These are phyloP conservation scores for Struthidea cinerea DNA, from an alignment of 2,113 vertebrate species.

Conservation along the genomic window DNA sequence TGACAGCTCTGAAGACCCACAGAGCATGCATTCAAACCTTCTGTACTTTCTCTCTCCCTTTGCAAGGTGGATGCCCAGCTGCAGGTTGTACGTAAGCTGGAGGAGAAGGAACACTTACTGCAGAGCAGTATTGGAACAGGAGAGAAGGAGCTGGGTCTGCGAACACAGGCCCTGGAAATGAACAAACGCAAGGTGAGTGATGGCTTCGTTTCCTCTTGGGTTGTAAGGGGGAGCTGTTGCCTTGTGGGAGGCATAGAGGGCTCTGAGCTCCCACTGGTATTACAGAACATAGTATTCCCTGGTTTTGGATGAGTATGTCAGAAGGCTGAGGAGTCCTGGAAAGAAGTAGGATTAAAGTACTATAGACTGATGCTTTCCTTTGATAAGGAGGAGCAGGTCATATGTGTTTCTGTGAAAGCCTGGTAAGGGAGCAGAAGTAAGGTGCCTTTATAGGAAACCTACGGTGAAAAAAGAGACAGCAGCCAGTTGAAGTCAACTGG, in stretches of 20 bases:
- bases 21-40: not conserved
- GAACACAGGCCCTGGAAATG: constrained; percentile 94
- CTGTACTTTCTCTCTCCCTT: not conserved
- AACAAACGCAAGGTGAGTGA: constrained; percentile 89
- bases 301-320: not conserved
- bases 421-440: not conserved
- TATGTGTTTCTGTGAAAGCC: not conserved
- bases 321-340: not conserved
- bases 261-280: not conserved
- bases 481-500: not conserved
- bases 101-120: constrained; percentile 95
- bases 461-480: not conserved
- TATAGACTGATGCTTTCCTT: not conserved
- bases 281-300: not conserved
- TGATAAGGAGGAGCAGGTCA: not conserved
- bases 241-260: not conserved
- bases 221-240: not conserved
- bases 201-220: not conserved
- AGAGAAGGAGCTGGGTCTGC: constrained; percentile 87
- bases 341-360: not conserved
- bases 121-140: constrained; percentile 94
- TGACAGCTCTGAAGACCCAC: not conserved
- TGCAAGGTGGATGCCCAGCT: constrained; percentile 92
- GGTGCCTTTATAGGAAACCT: not conserved
- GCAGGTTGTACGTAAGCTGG: constrained; percentile 92